phyloP scores from a whole-genome alignment of 2,113 vertebrate species.

The Empidonax alnorum region DNA sequence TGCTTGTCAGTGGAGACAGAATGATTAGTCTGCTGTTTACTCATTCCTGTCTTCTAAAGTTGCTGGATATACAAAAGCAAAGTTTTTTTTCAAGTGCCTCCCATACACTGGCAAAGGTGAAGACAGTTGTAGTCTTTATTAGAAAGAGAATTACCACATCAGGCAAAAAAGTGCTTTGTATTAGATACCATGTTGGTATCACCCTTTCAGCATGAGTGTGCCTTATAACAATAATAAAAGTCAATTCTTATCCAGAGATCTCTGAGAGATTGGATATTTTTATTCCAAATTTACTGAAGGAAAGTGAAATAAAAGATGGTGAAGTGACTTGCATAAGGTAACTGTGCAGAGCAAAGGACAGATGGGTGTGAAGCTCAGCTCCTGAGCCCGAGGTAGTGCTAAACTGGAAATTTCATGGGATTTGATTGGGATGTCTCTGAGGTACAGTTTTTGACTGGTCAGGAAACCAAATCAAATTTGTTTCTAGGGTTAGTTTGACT shows the following conservation, averaged over 20 bases:
- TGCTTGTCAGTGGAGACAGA: not conserved
- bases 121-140: not conserved
- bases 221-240: not conserved
- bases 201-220: not conserved
- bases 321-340: not conserved
- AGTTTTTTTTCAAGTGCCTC: not conserved
- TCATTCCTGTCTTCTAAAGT: not conserved
- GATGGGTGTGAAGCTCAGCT: not conserved
- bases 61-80: not conserved
- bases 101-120: not conserved
- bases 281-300: not conserved
- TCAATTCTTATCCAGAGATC: not conserved
- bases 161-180: not conserved
- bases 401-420: not conserved
- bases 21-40: not conserved
- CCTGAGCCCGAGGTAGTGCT: not conserved
- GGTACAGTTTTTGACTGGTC: not conserved
- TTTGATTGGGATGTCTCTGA: not conserved
- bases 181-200: not conserved
- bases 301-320: not conserved
- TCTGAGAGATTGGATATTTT: not conserved
- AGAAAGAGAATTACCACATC: not conserved
- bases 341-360: not conserved
- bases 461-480: not conserved
- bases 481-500: not conserved